phyloP scores from a whole-genome alignment of 2,888 invertebrate species.

The Notocelia uddmanniana region DNA sequence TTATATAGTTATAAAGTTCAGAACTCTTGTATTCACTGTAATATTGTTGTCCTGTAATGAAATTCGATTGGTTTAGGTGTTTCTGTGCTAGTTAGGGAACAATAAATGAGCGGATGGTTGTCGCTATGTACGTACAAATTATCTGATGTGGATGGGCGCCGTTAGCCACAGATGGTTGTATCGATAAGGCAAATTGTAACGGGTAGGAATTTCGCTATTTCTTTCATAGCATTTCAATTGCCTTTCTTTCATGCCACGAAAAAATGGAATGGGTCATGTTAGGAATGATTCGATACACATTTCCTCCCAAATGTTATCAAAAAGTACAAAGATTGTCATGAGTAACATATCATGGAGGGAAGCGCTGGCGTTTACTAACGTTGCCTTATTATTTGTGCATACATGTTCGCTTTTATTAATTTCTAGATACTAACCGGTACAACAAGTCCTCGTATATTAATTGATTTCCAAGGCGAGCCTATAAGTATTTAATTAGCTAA shows the following conservation, averaged over 20 bases:
- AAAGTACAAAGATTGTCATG: neutral
- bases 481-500: conserved; percentile 32
- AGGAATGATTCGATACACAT: neutral
- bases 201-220: conserved; percentile 16
- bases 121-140: conserved; percentile 16
- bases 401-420: neutral
- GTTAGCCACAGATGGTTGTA: conserved; percentile 31
- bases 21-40: no score
- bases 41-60: no score
- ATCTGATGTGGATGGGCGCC: conserved; percentile 22
- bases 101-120: neutral
- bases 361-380: neutral
- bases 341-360: neutral
- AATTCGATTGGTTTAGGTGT: neutral
- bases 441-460: conserved; percentile 7
- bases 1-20: neutral
- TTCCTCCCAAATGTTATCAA: neutral
- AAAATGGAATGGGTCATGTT: neutral
- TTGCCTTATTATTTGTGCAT: neutral
- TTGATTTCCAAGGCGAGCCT: conserved; percentile 16
- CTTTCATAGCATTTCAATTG: conserved; percentile 25
- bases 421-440: conserved; percentile 11
- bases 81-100: neutral
- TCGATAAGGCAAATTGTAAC: conserved; percentile 32
- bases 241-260: neutral